A percentile compares a stretch with the other conserved stretches of the same genome.
Evolutionary conservation across 2,888 invertebrate genomes (phyloP).

Genomic region (Diadegma fenestrale): DNA sequence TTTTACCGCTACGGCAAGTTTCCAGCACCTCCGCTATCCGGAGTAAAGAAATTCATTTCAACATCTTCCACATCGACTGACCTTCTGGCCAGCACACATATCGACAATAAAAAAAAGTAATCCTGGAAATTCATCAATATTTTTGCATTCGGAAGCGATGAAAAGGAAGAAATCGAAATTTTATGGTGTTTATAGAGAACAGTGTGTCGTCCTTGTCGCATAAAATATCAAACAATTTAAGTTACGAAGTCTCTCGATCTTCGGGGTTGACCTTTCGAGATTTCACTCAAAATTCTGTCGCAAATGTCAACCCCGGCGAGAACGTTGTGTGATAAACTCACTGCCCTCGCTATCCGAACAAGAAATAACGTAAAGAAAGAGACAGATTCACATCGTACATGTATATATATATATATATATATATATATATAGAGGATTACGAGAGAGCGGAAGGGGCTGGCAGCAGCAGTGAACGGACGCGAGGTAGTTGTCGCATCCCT

Average conservation of each 20-base stretch:
- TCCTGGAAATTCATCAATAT: not conserved
- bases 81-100: not conserved
- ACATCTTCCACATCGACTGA: too few relatives aligned
- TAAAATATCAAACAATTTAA: not conserved
- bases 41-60: not conserved
- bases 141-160: not conserved
- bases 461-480: conserved; percentile 14
- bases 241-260: not conserved
- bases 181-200: not conserved
- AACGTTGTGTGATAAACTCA: not conserved
- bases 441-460: conserved; percentile 20
- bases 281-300: conserved; percentile 5
- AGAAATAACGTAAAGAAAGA: conserved; percentile 42
- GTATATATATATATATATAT: not conserved
- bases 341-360: conserved; percentile 19
- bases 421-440: not conserved
- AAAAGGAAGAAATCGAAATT: not conserved
- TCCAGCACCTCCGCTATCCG: not conserved
- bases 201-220: not conserved
- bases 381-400: not conserved
- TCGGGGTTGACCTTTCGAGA: not conserved
- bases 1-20: not conserved
- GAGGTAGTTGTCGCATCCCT: conserved; percentile 48
- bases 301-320: conserved; percentile 20
- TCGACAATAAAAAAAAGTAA: not conserved